Percentiles rank a stretch among this genome's conserved stretches.
Conservation (phyloP, 2,888 invertebrate species). For the Odontocolon sp. region DNA sequence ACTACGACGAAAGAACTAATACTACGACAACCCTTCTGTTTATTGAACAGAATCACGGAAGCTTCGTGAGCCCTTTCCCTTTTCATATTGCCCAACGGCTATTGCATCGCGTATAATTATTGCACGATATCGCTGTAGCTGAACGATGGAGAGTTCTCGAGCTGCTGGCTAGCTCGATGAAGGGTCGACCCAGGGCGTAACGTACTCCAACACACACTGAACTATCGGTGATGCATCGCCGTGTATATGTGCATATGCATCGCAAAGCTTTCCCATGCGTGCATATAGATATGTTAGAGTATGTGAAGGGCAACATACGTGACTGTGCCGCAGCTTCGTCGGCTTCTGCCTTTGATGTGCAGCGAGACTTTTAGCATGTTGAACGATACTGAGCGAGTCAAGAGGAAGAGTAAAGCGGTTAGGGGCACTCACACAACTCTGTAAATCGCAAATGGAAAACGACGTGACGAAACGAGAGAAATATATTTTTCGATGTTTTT, state of each 20-base stretch:
- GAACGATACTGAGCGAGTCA: constrained; percentile 39
- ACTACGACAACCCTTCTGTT: not conserved
- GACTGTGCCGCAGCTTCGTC: constrained; percentile 42
- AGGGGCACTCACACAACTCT: not conserved
- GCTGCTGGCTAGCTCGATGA: not conserved
- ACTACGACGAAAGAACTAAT: constrained; percentile 1
- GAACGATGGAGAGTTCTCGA: not conserved
- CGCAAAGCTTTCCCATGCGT: constrained; percentile 18
- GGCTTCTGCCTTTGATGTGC: constrained; percentile 57
- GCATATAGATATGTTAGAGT: constrained; percentile 17
- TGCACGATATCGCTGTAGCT: constrained; percentile 18
- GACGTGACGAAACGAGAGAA: not conserved
- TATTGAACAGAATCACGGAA: not conserved
- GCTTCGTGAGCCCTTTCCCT: constrained; percentile 3
- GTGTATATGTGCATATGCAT: constrained; percentile 4
- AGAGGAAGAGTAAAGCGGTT: not conserved
- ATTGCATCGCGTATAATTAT: constrained; percentile 46
- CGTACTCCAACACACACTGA: not conserved
- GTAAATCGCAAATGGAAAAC: constrained; percentile 14
- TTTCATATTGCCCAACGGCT: not conserved
- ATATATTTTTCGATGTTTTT: constrained; percentile 44
- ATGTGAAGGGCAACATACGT: constrained; percentile 24
- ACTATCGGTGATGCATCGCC: not conserved
- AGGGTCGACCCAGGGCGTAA: not conserved
- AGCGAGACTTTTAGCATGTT: constrained; percentile 54